A percentile compares a stretch with the other conserved stretches of the same genome.
These are phyloP conservation scores for Graptemys geographica DNA, from an alignment of 2,797 vertebrate species.

Conservation along the genomic window DNA sequence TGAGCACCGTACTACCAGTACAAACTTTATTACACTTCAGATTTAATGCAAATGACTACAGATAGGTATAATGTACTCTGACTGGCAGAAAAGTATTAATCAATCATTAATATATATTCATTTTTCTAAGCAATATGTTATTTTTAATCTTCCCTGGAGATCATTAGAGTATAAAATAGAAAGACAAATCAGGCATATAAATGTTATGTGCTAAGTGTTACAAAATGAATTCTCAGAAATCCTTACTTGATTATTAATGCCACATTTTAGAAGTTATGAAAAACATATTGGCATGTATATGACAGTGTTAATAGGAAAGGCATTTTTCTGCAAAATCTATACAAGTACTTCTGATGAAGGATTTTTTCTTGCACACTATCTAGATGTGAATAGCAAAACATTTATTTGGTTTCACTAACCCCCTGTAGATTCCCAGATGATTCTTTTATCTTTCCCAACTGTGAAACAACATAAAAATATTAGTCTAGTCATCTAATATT, in stretches of 20 bases:
- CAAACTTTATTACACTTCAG: not conserved
- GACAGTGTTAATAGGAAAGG: slow-evolving; percentile 23
- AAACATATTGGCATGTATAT: not conserved
- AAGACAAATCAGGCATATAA: not conserved
- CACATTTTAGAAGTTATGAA: not conserved
- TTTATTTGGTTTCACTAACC: slow-evolving; percentile 51
- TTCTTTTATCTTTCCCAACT: slow-evolving; percentile 56
- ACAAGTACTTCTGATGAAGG: slow-evolving; percentile 10
- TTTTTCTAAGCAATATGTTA: not conserved
- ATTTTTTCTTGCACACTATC: not conserved
- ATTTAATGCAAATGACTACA: not conserved
- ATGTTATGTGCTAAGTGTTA: not conserved
- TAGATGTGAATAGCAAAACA: slow-evolving; percentile 53
- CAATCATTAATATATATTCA: not conserved
- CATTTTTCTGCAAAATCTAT: slow-evolving; percentile 51
- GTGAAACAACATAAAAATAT: slow-evolving; percentile 44
- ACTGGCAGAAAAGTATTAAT: not conserved
- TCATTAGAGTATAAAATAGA: not conserved
- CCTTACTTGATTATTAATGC: slow-evolving; percentile 28
- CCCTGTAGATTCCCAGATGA: slow-evolving; percentile 56
- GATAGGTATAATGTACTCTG: not conserved
- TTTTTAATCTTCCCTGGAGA: not conserved
- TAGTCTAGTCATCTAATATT: slow-evolving; percentile 32
- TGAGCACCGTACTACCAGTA: not conserved
- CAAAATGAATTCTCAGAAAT: slow-evolving; percentile 17